Conservation (phyloP, 2,113 vertebrate species). For the Xenopus laevis region DNA sequence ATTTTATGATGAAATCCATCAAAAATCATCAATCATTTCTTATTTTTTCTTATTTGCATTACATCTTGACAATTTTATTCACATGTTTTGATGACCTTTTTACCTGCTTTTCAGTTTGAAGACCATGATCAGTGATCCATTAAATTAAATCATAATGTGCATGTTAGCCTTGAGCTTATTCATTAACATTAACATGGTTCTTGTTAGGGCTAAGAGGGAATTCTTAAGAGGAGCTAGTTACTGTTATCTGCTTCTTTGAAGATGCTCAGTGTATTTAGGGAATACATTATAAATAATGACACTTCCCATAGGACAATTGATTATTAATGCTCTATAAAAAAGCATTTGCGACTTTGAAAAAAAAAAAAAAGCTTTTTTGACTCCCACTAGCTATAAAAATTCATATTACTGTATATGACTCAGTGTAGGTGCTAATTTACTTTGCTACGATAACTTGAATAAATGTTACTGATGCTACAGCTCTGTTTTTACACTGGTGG, state of each 20-base stretch:
- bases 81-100: not conserved
- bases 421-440: no score
- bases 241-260: not conserved
- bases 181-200: not conserved
- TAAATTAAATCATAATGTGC: slow-evolving; percentile 1
- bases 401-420: no score
- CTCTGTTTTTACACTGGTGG: no score
- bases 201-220: not conserved
- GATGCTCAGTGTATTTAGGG: not conserved
- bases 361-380: no score
- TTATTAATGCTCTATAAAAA: not conserved
- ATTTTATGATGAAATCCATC: no score
- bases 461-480: no score
- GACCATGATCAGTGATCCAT: not conserved
- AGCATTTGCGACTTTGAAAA: not conserved
- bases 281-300: not conserved
- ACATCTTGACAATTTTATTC: no score
- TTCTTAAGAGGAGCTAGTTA: not conserved
- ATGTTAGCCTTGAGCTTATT: not conserved
- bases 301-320: not conserved
- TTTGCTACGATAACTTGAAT: no score
- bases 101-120: not conserved
- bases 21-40: no score
- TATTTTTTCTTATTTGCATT: no score
- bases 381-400: no score